Base-by-base conservation (phyloP, 2,888 invertebrate genomes). In the Odontocolon sp. region DNA sequence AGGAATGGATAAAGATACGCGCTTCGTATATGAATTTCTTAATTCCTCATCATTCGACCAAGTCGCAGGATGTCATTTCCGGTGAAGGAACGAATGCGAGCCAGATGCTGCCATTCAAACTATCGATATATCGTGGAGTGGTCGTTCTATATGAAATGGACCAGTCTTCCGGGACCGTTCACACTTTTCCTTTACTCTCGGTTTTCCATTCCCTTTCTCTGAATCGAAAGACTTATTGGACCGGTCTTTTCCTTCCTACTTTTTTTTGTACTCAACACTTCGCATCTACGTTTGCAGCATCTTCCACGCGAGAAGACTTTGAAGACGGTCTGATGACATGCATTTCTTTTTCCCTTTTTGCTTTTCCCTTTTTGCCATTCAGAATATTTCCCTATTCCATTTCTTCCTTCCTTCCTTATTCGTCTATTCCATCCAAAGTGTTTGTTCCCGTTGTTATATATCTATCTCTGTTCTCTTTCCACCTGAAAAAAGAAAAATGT, bases 61-160 rank as follows among this genome's bases (percentile, higher is more conserved):
- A 8, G 36, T 33, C 42, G 40, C 23, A 52, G 26, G n/a, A 16
- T 8, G 64, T 21, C 45, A 66, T 75, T 75, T 70, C 75, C 70
- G 70, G 50, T 28, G 8, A 21, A 14, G 52, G 59, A 66, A 70
- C 33, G 64, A 66, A 45, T 75, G 36, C 63, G 70, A 70, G 45
- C 69, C 69, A 69, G 64, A 63, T 75, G 64, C 42, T 45, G 57
- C 52, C 45, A 16, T 11, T 42, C 26, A 47, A 16, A 26, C 75
- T 69, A 75, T 75, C 75, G 75, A 75, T 75, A 64, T 42, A 36
- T 50, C 59, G 42, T 42, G 57, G 59, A 75, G 64, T 75, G 64
- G 64, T 70, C 70, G 66, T 75, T 70, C 59, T 36, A 23, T 59
- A 70, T 70, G 59, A 75, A 75, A 75, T 75, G 70, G 75, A 66